Evolutionary conservation across 2,113 vertebrate genomes (phyloP).

Genomic region (Phaethornis superciliosus): DNA sequence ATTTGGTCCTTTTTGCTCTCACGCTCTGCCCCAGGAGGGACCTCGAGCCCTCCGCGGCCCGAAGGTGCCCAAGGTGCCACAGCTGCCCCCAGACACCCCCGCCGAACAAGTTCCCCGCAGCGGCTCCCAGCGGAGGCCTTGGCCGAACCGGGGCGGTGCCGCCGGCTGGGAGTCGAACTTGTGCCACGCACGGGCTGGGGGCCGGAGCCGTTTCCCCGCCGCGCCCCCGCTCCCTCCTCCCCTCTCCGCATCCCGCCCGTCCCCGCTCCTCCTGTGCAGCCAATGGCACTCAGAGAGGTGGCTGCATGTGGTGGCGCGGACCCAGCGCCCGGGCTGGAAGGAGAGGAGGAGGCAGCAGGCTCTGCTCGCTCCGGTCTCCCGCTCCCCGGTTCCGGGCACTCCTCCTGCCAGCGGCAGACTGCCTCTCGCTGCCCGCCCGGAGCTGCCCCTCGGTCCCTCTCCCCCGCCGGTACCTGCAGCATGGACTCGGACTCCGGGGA

Average conservation of each 20-base stretch:
- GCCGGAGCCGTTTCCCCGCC: neutral
- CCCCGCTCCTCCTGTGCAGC: conserved; percentile 13
- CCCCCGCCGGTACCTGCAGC: conserved; percentile 54
- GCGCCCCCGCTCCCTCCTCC: conserved; percentile 18
- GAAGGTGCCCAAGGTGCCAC: neutral
- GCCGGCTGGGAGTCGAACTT: neutral
- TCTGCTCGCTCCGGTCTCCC: neutral
- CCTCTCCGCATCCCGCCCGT: neutral
- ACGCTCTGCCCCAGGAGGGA: fast-evolving
- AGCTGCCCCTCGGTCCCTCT: neutral
- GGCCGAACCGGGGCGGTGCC: neutral
- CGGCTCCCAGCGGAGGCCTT: neutral
- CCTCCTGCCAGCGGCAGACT: neutral
- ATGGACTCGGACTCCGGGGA: conserved; percentile 98
- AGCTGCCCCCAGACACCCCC: neutral
- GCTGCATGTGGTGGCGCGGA: conserved; percentile 16
- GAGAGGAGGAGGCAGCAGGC: neutral
- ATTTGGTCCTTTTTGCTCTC: fast-evolving
- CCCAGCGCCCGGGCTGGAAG: neutral
- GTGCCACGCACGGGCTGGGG: neutral
- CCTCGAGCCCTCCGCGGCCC: neutral
- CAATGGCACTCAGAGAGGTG: conserved; percentile 27
- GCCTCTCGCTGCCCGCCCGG: neutral
- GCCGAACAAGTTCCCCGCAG: neutral
- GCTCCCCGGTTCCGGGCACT: neutral